Percentiles rank a stretch among this genome's conserved stretches.
Evolutionary conservation across 30 jellyfish, hydroid and myxozoan species (phyloP).

Genomic region (Morbakka virulenta): DNA sequence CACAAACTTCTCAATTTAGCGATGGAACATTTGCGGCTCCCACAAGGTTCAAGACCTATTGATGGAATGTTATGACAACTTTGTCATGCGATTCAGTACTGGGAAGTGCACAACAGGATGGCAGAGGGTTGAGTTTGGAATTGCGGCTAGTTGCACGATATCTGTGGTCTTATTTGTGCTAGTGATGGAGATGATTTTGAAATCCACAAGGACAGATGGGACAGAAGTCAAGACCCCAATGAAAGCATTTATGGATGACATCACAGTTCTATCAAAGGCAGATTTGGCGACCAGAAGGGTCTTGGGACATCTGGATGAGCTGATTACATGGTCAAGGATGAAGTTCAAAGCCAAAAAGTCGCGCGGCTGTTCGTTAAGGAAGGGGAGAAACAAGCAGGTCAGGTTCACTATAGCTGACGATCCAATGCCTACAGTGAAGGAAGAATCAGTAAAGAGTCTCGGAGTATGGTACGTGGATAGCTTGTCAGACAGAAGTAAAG

Average conservation of each 20-base stretch:
- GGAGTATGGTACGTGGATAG: background rate
- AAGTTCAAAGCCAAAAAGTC: background rate
- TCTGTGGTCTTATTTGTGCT: constrained; percentile 5
- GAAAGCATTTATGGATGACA: constrained; percentile 16
- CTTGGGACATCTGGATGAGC: background rate
- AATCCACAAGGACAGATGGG: background rate
- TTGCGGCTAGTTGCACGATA: constrained; percentile 17
- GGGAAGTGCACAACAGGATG: constrained; percentile 1
- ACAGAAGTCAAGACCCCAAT: constrained; percentile 2
- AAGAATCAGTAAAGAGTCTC: background rate
- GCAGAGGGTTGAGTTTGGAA: constrained; percentile 12
- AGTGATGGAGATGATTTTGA: constrained; percentile 3
- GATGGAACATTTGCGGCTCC: background rate
- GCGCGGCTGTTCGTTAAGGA: background rate
- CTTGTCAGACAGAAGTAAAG: background rate
- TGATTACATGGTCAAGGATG: background rate
- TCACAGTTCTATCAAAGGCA: background rate
- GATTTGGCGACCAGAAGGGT: background rate
- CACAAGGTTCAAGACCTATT: background rate
- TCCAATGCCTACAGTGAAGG: background rate
- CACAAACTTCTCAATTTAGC: background rate
- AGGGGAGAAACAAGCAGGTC: background rate
- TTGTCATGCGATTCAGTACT: constrained; percentile 2
- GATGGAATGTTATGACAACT: background rate
- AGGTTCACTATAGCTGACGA: background rate